A percentile compares a stretch with the other conserved stretches of the same genome.
phyloP scores from a whole-genome alignment of 2,113 vertebrate genomes.

The Macrotus californicus region DNA sequence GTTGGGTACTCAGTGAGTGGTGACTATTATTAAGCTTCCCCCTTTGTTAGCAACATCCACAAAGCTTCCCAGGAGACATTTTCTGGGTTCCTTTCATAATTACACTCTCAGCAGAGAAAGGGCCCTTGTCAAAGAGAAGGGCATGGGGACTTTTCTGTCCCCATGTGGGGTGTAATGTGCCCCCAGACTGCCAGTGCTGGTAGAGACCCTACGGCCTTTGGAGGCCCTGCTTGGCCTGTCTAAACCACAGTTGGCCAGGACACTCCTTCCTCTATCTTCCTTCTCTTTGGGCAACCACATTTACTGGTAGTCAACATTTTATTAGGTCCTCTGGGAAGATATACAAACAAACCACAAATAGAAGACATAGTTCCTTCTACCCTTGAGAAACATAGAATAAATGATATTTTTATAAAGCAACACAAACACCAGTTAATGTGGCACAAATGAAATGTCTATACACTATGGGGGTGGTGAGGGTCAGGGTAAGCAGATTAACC shows the following conservation, averaged over 20 bases:
- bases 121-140: background rate
- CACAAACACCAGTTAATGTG: background rate
- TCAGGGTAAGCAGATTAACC: background rate
- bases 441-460: background rate
- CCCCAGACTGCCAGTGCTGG: background rate
- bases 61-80: background rate
- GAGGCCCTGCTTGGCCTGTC: background rate
- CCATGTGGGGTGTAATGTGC: rapidly evolving
- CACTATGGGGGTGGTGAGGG: background rate
- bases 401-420: background rate
- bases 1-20: background rate
- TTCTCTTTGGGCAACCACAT: background rate
- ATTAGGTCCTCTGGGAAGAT: background rate
- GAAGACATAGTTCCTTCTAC: background rate
- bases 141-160: background rate
- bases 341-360: background rate
- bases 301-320: background rate
- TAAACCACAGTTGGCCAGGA: background rate
- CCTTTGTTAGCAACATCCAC: background rate
- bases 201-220: background rate
- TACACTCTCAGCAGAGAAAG: background rate
- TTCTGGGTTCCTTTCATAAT: background rate
- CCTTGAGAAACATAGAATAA: background rate
- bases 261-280: background rate
- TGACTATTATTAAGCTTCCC: background rate